Base-by-base conservation (phyloP, 2,113 vertebrate genomes). In the Myotis yumanensis region DNA sequence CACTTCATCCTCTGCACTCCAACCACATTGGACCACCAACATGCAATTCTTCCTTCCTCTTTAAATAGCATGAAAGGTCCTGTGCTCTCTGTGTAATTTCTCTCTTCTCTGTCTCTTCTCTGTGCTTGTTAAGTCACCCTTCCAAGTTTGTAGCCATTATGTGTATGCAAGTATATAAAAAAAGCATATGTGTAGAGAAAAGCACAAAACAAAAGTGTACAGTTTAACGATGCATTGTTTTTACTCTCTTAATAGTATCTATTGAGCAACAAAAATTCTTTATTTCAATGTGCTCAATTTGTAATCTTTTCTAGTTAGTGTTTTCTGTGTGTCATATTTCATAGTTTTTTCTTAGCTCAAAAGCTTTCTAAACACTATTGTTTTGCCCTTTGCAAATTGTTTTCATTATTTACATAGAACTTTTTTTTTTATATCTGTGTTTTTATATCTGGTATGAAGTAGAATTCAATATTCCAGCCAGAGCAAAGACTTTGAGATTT, bases 1-100 rank as follows among this genome's bases (percentile, higher is more conserved):
- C 11, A 5, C 12, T 22, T 5, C 3, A 30, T 43, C 30, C 35
- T 66, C 18, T 91, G 11, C 2, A 20, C 11, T 40, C 69, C 25
- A 23, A 11, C 6, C 11, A 2, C 2, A 1, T 10, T 11, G 11
- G 1, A 30, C 7, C 15, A 28, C 46, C n/a, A 54, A 20, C 5
- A 7, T 18, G 11, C 22, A n/a, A 10, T 6, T 22, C 0, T 28
- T 11, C 8, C 51, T 54, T 66, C 15, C 28, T 48, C 17, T 32
- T 83, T 20, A 22, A n/a, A 40, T 40, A 71, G 10, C 18, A 18
- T 52, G 35, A 6, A 2, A 16, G 32, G 54, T 37, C 20, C 11
- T 37, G 14, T 15, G 32, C 7, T 62, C 14, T 76, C 18, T 48
- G 20, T n/a, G 0, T 83, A 16, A 40, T 7, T 20, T n/a, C 11